Conservation (phyloP, 2,113 vertebrate genomes). For the Lycocorax pyrrhopterus region DNA sequence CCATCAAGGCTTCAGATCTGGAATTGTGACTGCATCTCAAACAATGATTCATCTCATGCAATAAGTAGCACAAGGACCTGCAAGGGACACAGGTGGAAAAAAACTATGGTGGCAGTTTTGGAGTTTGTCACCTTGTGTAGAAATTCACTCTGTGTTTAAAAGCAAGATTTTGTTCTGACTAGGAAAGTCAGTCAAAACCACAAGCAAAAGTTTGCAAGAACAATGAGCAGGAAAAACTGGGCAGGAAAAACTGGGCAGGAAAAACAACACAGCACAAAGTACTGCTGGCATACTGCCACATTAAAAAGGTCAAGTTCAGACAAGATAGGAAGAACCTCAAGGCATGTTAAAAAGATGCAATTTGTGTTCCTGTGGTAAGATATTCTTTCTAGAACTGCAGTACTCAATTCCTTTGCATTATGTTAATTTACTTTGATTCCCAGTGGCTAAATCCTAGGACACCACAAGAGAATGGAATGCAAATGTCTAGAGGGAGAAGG, state of each 20-base stretch:
- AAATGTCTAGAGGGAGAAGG: not conserved
- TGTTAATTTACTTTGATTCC: not conserved
- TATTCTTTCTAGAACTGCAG: not conserved
- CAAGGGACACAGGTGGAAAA: not conserved
- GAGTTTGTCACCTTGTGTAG: not conserved
- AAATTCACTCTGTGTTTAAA: not conserved
- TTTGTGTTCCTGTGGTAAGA: not conserved
- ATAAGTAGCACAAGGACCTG: not conserved
- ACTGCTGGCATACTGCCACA: not conserved
- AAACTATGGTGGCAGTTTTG: not conserved
- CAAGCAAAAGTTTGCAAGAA: not conserved
- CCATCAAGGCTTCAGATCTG: not conserved
- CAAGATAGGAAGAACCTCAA: not conserved
- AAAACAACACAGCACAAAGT: not conserved
- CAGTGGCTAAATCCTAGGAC: not conserved
- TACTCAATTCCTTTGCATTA: not conserved
- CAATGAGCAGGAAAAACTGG: not conserved
- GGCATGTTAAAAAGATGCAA: not conserved
- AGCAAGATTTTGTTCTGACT: not conserved
- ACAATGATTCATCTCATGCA: not conserved
- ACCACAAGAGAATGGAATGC: not conserved
- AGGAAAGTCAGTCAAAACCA: not conserved
- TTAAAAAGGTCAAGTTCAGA: not conserved
- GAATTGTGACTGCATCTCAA: not conserved
- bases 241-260: not conserved